Evolutionary conservation across 2,113 vertebrate genomes (phyloP).

Genomic region (Porphyrio hochstetteri): DNA sequence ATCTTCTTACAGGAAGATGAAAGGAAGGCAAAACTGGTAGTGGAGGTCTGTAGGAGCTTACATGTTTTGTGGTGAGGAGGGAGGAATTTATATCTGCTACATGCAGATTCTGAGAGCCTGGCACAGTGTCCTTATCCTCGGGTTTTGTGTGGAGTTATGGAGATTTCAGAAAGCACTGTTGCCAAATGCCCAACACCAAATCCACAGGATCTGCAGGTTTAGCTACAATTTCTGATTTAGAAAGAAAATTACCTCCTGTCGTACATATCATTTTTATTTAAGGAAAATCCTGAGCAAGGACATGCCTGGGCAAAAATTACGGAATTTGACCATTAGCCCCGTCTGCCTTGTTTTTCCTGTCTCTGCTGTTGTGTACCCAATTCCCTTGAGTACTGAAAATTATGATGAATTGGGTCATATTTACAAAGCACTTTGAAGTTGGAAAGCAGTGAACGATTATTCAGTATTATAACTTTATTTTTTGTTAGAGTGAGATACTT

Average conservation of each 20-base stretch:
- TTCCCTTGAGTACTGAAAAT: background rate
- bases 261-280: background rate
- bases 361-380: background rate
- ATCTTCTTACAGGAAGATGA: background rate
- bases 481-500: background rate
- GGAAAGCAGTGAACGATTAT: slow-evolving; percentile 35
- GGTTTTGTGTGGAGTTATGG: background rate
- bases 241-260: background rate
- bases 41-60: background rate
- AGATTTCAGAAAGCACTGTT: background rate
- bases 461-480: slow-evolving; percentile 49
- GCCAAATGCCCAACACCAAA: background rate
- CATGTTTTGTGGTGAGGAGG: background rate
- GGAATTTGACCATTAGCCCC: background rate
- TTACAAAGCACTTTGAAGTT: slow-evolving; percentile 57
- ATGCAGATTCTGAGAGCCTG: background rate
- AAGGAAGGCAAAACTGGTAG: background rate
- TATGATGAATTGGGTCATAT: slow-evolving; percentile 42
- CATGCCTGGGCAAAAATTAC: background rate
- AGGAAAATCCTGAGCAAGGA: background rate
- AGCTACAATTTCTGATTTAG: background rate
- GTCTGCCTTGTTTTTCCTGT: background rate
- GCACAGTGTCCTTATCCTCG: background rate
- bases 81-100: background rate
- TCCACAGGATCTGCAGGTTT: background rate